Evolutionary conservation across 1,140 invertebrate genomes (phyloP), one percentile per base, ranked within the genome.

Genomic region (Hermetia illucens): DNA sequence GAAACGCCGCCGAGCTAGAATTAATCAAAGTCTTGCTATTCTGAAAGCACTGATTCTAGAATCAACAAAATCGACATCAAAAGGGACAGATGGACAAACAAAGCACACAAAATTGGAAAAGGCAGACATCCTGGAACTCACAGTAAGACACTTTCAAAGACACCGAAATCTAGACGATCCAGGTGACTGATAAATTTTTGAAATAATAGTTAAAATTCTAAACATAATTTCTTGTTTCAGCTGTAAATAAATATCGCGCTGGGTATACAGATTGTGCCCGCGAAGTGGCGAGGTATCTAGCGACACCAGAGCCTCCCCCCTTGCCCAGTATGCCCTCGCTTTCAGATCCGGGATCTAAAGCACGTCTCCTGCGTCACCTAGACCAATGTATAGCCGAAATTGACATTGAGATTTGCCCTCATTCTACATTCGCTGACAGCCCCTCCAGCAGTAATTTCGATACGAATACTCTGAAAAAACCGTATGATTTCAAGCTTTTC

Each of bases 111-210:
- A 81, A 62, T 64, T 93, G 46, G 89, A 93, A 63, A 94, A 94
- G 62, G 89, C 89, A 4, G 89, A 93, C 61, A 91, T 94, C 46
- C 63, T 94, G 31, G 89, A 94, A 59, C 69, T 93, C 58, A 91
- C 89, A 1, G 88, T 93, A 12, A 71, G 85, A 44, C 83, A 91
- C 58, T 72, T 93, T 38, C 81, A 85, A 49, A 62, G 77, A 43
- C 75, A 79, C 51, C 70, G 76, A 45, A 75, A 72, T 44, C 58
- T 77, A 2, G 72, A 72, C 36, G 69, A 72, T 45, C 69, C 70
- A 24, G 72, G 68, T 76, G 73, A 12, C 12, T 21, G 4, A 25
- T 42, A 21, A 20, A 10, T 13, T 27, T 22, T 40, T 34, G n/a
- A 34, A 21, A 24, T 9, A 5, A 24, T 30, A 36, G n/a, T 36